Evolutionary conservation across 1,140 invertebrate genomes (phyloP), one percentile per base, ranked within the genome.

Genomic region (Pseudoatta argentina): DNA sequence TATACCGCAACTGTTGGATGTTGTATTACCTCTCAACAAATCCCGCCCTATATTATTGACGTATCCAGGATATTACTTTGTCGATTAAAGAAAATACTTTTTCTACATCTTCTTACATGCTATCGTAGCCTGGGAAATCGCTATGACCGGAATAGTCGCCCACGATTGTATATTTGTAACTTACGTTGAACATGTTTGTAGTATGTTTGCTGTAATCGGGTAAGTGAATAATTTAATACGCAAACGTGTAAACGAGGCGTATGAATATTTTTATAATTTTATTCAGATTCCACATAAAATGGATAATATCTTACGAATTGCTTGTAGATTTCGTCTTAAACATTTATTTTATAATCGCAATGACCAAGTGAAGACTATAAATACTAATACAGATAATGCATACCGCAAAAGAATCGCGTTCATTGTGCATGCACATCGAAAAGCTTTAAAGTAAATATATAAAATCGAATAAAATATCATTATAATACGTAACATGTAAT

Each of bases 101-200:
- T 81, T 71, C 12, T 30, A 34, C 10, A 81, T 86, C 24, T 73
- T 21, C 12, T 75, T 12, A 1, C 57, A 81, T 12, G 30, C 66
- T 34, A 0, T 59, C 27, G 0, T 69, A 24, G 27, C 53, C 3
- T 39, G 59, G 34, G 24, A 69, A 24, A 39, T 86, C 7, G 10
- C 44, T 24, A 44, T 72, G 4, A 48, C 27, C 8, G 55, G 53
- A 30, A 3, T 88, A 18, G 1, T 87, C 16, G 39, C 86, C 12
- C 53, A 73, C 18, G 64, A 85, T 24, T 59, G 81, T 4, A 61
- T 77, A 30, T 39, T 82, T n/a, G 10, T 75, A 16, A 72, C 57
- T 24, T 86, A 64, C 3, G 24, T 83, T 30, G 73, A 72, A 55
- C 87, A 88, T 48, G 61, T 86, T 53, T 89, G 86, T 27, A 55